Evolutionary conservation across 1,140 invertebrate species (phyloP).

Genomic region (Anastrepha ludens): DNA sequence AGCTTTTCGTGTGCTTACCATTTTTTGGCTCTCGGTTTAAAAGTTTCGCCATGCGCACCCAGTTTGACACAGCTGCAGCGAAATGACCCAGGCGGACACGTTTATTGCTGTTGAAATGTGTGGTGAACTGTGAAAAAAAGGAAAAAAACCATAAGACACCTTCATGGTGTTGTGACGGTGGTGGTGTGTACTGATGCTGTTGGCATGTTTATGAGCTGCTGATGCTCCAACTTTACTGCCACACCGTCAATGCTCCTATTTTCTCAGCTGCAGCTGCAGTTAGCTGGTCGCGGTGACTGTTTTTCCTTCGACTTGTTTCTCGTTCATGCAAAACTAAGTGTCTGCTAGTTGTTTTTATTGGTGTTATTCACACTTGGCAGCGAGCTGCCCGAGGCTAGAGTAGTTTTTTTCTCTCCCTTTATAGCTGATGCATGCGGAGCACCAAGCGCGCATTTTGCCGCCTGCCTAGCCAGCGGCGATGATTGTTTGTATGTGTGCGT

Average conservation of each 20-base stretch:
- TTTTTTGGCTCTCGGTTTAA: not conserved
- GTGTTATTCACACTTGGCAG: not conserved
- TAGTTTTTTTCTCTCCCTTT: not conserved
- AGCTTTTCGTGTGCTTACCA: not conserved
- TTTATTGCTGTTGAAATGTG: conserved; percentile 22
- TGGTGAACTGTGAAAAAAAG: not conserved
- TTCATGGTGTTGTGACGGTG: not conserved
- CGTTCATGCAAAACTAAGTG: not conserved
- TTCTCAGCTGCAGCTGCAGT: not conserved
- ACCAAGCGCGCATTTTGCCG: not conserved
- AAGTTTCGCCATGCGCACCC: not conserved
- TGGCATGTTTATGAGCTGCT: not conserved
- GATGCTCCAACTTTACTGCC: not conserved
- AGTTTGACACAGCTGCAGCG: not conserved
- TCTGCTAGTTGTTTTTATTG: not conserved
- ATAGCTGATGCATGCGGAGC: not conserved
- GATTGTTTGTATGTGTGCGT: not conserved
- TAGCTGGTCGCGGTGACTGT: not conserved
- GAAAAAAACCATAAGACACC: not conserved
- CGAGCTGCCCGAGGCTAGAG: not conserved
- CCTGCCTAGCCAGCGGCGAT: too few species aligned
- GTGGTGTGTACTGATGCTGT: not conserved
- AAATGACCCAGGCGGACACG: conserved; percentile 37
- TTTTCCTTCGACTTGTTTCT: not conserved
- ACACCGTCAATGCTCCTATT: not conserved